phyloP scores from a whole-genome alignment of 1,140 invertebrate genomes.

The Drosophila malerkotliana region DNA sequence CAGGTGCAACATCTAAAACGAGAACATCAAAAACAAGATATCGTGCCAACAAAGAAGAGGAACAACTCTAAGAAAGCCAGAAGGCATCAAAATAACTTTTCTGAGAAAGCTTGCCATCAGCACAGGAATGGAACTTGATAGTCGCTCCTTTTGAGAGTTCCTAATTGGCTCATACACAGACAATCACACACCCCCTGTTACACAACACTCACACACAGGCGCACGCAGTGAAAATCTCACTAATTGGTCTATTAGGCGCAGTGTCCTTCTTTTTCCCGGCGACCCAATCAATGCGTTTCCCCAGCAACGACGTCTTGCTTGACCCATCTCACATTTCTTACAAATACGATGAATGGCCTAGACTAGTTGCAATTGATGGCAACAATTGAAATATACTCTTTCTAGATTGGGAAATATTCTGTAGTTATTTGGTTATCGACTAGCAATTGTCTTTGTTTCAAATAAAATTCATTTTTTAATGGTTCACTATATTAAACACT shows the following conservation, averaged over 20 bases:
- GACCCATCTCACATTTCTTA: conserved; percentile 1
- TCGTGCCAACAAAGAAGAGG: conserved; percentile 6
- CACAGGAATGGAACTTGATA: not conserved
- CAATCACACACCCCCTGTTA: not conserved
- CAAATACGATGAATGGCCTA: not conserved
- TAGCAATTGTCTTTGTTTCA: not conserved
- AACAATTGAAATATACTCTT: too few relatives aligned
- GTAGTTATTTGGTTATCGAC: too few relatives aligned
- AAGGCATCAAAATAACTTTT: conserved; percentile 6
- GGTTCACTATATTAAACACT: too few relatives aligned
- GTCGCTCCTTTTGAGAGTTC: conserved; percentile 1
- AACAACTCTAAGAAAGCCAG: conserved; percentile 18
- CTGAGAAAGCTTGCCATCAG: not conserved
- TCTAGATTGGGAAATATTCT: too few relatives aligned
- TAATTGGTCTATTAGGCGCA: conserved; percentile 46
- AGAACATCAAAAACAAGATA: conserved; percentile 24
- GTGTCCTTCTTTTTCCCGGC: conserved; percentile 7
- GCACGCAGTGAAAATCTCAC: conserved; percentile 10
- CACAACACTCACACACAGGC: not conserved
- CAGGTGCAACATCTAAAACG: conserved; percentile 39
- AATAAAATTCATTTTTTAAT: not conserved
- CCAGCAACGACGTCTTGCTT: conserved; percentile 20
- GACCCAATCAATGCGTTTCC: conserved; percentile 40
- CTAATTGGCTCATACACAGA: conserved; percentile 34
- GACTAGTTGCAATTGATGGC: not conserved